phyloP scores from a whole-genome alignment of 2,888 invertebrate species.

The Lasioglossum leucozonium region DNA sequence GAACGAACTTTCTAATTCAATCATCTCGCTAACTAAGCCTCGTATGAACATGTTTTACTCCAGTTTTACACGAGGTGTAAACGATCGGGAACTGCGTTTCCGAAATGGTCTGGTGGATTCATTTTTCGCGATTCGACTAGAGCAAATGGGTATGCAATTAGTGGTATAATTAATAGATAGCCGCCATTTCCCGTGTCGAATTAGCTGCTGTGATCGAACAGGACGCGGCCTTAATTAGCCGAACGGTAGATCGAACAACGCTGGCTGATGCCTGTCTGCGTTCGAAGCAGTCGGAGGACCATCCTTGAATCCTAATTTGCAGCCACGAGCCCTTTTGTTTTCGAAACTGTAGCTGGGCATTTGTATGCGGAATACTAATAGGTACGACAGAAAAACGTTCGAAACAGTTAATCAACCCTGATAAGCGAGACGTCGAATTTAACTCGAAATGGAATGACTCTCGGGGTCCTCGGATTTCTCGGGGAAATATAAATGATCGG shows the following conservation, averaged over 20 bases:
- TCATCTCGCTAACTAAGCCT: background rate
- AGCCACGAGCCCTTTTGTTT: background rate
- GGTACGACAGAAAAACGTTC: background rate
- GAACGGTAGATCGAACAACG: conserved; percentile 44
- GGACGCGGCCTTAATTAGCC: conserved; percentile 57
- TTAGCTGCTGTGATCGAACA: conserved; percentile 53
- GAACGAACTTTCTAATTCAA: background rate
- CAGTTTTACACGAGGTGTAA: background rate
- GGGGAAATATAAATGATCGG: background rate
- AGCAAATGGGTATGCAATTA: conserved; percentile 59
- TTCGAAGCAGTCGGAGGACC: background rate
- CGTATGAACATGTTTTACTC: background rate
- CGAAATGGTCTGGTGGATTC: background rate
- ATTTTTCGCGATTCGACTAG: conserved; percentile 22
- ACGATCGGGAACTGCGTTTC: conserved; percentile 5
- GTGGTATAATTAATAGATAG: conserved; percentile 66
- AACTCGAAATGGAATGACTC: background rate
- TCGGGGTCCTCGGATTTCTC: too few species aligned
- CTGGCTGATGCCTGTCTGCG: conserved; percentile 31
- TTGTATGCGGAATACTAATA: conserved; percentile 33
- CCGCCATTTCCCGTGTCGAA: conserved; percentile 62
- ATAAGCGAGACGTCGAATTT: background rate
- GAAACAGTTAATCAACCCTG: background rate
- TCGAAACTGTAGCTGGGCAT: conserved; percentile 11
- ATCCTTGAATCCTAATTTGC: conserved; percentile 32